These are phyloP conservation scores for Leptoclinus maculatus DNA, from an alignment of 2,797 vertebrate genomes.

Conservation along the genomic window DNA sequence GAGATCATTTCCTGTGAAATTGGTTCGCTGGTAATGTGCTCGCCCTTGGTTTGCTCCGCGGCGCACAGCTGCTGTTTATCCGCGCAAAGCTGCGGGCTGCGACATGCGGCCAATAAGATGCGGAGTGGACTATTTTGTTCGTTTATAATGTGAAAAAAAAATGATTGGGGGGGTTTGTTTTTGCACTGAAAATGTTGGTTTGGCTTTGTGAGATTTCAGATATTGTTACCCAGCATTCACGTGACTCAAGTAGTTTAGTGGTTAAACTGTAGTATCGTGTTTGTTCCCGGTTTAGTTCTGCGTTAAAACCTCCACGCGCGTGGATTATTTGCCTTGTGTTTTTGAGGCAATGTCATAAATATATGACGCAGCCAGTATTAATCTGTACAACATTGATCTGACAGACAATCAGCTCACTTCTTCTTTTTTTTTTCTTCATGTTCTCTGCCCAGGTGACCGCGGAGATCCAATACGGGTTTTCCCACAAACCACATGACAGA, in stretches of 20 bases:
- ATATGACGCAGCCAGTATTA: fast-evolving
- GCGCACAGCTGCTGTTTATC: slow-evolving; percentile 69
- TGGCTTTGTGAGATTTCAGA: fast-evolving
- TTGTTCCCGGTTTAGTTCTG: not conserved
- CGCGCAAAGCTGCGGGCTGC: slow-evolving; percentile 63
- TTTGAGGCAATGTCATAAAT: fast-evolving
- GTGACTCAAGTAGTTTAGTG: slow-evolving; percentile 33
- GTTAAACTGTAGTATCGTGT: fast-evolving
- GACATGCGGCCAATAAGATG: slow-evolving; percentile 73
- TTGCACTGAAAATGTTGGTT: fast-evolving
- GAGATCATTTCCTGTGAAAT: not conserved
- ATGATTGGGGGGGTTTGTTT: not conserved
- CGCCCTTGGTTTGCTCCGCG: slow-evolving; percentile 36
- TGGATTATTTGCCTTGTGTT: fast-evolving
- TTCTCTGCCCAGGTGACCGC: slow-evolving; percentile 80
- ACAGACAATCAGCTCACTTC: not conserved
- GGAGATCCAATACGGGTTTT: slow-evolving; percentile 86
- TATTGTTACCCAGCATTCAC: not conserved
- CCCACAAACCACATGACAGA: slow-evolving; percentile 82
- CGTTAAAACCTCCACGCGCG: fast-evolving
- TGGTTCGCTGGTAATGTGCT: not conserved
- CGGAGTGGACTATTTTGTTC: slow-evolving; percentile 74
- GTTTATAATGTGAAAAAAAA: not conserved
- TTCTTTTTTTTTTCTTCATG: slow-evolving; percentile 5
- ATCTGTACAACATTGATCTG: fast-evolving